Percentiles rank a stretch among this genome's conserved stretches.
Conservation (phyloP, 1,140 invertebrate genomes). For the Philopotamus ludificatus region DNA sequence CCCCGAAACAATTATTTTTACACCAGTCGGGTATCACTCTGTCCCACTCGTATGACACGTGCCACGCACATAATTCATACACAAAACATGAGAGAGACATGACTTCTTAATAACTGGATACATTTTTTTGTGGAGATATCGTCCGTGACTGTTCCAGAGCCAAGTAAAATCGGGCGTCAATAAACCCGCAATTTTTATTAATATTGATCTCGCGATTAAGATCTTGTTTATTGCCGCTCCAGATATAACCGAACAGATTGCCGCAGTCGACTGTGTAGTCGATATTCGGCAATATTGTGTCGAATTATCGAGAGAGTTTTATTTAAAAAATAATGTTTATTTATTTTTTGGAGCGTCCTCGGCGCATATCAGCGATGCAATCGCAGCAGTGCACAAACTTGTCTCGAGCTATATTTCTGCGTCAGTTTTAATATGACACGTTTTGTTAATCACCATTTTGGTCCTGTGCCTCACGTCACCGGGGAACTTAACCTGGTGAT, state of each 20-base stretch:
- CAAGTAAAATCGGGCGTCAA: constrained; percentile 15
- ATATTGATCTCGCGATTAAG: too few species aligned
- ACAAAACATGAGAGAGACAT: constrained; percentile 23
- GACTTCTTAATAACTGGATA: constrained; percentile 34
- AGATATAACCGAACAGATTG: too few species aligned
- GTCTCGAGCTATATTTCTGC: constrained; percentile 32
- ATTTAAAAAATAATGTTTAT: too few species aligned
- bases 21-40: constrained; percentile 19
- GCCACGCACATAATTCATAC: constrained; percentile 37
- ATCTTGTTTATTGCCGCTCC: too few species aligned
- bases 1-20: constrained; percentile 25
- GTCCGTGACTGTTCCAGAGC: constrained; percentile 12
- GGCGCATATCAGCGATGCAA: too few species aligned
- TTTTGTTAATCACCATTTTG: constrained; percentile 36
- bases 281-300: too few species aligned
- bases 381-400: not conserved
- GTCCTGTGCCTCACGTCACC: not conserved
- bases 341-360: too few species aligned
- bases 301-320: too few species aligned
- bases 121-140: constrained; percentile 25
- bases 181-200: too few species aligned
- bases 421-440: constrained; percentile 39
- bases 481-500: constrained; percentile 13
- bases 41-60: constrained; percentile 38
- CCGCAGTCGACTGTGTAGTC: too few species aligned